phyloP scores from a whole-genome alignment of 2,113 vertebrate genomes.

The Ondatra zibethicus region DNA sequence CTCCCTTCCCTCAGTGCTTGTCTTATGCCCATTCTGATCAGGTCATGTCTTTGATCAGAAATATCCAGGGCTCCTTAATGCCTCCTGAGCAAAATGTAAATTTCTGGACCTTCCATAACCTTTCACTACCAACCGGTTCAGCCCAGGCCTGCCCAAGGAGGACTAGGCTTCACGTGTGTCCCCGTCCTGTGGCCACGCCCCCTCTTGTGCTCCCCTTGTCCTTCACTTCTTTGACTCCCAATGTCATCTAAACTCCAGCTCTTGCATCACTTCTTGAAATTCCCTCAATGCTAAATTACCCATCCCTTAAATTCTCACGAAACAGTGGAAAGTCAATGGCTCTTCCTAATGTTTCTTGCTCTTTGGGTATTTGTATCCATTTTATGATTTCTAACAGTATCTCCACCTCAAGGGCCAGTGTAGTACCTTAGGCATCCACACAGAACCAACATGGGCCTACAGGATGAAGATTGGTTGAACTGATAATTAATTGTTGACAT shows the following conservation, averaged over 20 bases:
- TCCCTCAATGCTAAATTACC: neutral
- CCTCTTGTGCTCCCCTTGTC: neutral
- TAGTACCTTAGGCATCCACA: fast-evolving
- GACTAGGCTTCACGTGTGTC: fast-evolving
- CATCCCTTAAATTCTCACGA: neutral
- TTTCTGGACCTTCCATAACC: neutral
- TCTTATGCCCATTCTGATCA: neutral
- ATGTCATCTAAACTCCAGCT: neutral
- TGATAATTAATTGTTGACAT: too few relatives aligned
- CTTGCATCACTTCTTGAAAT: neutral
- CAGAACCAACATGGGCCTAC: fast-evolving
- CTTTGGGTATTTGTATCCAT: too few relatives aligned
- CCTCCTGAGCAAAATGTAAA: neutral
- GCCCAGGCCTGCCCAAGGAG: fast-evolving
- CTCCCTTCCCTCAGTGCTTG: fast-evolving
- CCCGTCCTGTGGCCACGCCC: fast-evolving
- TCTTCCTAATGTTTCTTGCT: neutral
- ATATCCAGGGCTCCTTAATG: fast-evolving
- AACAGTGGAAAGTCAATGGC: fast-evolving
- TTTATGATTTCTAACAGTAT: neutral
- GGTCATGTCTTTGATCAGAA: neutral
- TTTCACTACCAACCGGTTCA: fast-evolving
- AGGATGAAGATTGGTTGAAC: fast-evolving
- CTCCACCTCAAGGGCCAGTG: fast-evolving
- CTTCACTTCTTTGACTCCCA: neutral